Percentiles rank a stretch among this genome's conserved stretches.
These are phyloP conservation scores for Nycteola revayana DNA, from an alignment of 2,888 invertebrate genomes.

Conservation along the genomic window DNA sequence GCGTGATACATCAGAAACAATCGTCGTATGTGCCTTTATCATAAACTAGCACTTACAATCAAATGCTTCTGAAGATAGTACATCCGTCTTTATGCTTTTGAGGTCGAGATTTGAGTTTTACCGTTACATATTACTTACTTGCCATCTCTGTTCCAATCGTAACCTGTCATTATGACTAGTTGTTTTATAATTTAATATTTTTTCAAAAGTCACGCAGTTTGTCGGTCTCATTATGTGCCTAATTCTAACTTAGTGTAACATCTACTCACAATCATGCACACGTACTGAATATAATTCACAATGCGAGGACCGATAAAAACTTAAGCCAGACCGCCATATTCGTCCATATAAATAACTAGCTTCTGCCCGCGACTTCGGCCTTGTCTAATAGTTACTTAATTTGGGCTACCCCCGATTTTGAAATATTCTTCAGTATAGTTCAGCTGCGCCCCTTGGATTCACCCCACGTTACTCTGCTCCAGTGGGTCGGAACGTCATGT, in stretches of 20 bases:
- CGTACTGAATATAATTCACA: constrained; percentile 35
- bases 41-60: too few relatives aligned
- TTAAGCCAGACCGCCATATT: constrained; percentile 24
- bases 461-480: too few relatives aligned
- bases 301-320: constrained; percentile 31
- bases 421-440: too few relatives aligned
- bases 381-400: too few relatives aligned
- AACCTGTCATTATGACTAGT: constrained; percentile 52
- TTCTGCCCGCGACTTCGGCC: too few relatives aligned
- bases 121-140: constrained; percentile 54
- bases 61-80: too few relatives aligned
- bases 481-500: too few relatives aligned
- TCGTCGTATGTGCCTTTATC: too few relatives aligned
- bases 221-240: constrained; percentile 31
- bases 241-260: constrained; percentile 34
- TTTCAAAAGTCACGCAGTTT: constrained; percentile 47
- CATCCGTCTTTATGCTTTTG: too few relatives aligned
- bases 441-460: too few relatives aligned
- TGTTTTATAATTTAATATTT: constrained; percentile 46
- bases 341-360: constrained; percentile 38
- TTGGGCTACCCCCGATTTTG: too few relatives aligned
- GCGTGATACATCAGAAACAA: too few relatives aligned
- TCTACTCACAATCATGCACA: constrained; percentile 38
- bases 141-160: constrained; percentile 43
- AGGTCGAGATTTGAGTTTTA: constrained; percentile 55